Evolutionary conservation across 1,140 invertebrate species (phyloP).

Genomic region (Mercenaria mercenaria): DNA sequence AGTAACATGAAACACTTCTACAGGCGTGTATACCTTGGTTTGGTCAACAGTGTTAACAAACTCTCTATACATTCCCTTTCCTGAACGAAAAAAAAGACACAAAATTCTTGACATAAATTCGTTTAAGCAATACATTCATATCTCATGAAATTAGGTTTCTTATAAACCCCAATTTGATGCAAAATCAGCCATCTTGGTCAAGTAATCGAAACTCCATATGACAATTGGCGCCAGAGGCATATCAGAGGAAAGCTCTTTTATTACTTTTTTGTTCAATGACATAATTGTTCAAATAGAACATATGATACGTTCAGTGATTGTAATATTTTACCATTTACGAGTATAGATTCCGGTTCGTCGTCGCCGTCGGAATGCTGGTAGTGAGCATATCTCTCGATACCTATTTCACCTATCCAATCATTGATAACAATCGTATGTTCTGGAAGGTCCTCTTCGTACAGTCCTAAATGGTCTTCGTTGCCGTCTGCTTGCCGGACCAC

Average conservation of each 20-base stretch:
- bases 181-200: too few relatives aligned
- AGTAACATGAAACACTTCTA: slow-evolving; percentile 68
- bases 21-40: slow-evolving; percentile 62
- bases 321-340: slow-evolving; percentile 79
- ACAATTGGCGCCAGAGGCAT: too few relatives aligned
- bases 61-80: slow-evolving; percentile 12
- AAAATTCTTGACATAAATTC: too few relatives aligned
- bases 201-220: too few relatives aligned
- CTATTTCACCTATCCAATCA: slow-evolving; percentile 75
- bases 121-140: too few relatives aligned
- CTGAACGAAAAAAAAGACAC: background rate
- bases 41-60: slow-evolving; percentile 14
- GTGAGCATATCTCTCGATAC: slow-evolving; percentile 69
- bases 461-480: slow-evolving; percentile 68
- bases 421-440: slow-evolving; percentile 76
- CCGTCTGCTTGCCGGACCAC: slow-evolving; percentile 70
- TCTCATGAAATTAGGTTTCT: too few relatives aligned
- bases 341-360: slow-evolving; percentile 84
- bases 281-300: too few relatives aligned
- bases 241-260: too few relatives aligned
- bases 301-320: too few relatives aligned
- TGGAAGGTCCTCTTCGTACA: slow-evolving; percentile 77
- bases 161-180: too few relatives aligned
- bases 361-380: slow-evolving; percentile 73
- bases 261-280: too few relatives aligned